Evolutionary conservation across 2,888 invertebrate genomes (phyloP), one percentile per base, ranked within the genome.

Genomic region (Sesia bembeciformis): DNA sequence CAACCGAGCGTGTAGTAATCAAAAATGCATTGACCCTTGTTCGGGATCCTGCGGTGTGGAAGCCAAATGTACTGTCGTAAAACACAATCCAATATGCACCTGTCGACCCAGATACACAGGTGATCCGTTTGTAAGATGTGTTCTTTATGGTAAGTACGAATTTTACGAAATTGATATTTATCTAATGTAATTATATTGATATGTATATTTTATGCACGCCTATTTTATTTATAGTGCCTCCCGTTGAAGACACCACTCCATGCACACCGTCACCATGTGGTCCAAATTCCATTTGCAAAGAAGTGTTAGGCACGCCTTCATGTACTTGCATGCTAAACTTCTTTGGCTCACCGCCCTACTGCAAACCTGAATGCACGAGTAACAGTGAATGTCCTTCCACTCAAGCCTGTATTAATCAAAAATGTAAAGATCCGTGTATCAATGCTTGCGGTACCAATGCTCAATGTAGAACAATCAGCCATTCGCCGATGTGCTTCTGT

Each of bases 71-170:
- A 91, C 91, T 67, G 94, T 94, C 46, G 91, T 93, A 42, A 94
- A 94, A 77, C 95, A 95, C 72, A 93, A 93, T 67, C 94, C 95
- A 1, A 93, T 94, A 66, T 95, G 95, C 72, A 92, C 91, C 59
- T 95, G 95, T 68, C 90, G 91, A 39, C 74, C 88, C 8, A 92
- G 92, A 59, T 92, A 91, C 66, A 93, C 93, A 5, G 94, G 94
- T 46, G 94, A 95, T 90, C 95, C 95, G 49, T 94, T 95, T 74
- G 85, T 90, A n/a, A 91, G 93, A 79, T 95, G 95, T 72, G 67
- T 78, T 53, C 90, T 88, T 56, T 81, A 68, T 57, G 72, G 87
- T 88, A 78, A 84, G 78, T 77, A 56, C 39, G 41, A 52, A 53
- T 39, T 50, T n/a, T 43, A 1, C 7, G 38, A n/a, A 52, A 40